Conservation (phyloP, 1,140 invertebrate genomes). For the Contarinia nasturtii region DNA sequence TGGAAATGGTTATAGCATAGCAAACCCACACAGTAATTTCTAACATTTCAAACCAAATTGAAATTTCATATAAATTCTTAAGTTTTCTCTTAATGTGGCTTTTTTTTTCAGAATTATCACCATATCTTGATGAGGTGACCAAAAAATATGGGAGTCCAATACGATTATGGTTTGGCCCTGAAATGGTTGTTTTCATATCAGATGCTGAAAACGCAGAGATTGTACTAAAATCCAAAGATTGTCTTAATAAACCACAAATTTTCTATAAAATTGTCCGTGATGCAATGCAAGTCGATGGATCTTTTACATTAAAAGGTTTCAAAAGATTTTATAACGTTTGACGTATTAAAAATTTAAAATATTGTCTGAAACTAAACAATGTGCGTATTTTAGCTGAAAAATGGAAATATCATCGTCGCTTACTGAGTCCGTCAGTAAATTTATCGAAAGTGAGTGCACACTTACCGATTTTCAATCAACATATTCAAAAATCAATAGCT, state of each 20-base stretch:
- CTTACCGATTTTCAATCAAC: not conserved
- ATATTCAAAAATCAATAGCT: not conserved
- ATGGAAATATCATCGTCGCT: not conserved
- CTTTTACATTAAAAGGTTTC: not conserved
- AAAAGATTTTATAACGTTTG: too few species aligned
- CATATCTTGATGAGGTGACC: not conserved
- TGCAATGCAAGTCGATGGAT: not conserved
- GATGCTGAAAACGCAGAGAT: not conserved
- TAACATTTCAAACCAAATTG: too few species aligned
- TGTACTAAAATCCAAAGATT: not conserved
- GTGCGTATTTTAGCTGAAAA: not conserved
- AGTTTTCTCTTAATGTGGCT: too few species aligned
- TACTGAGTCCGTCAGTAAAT: not conserved
- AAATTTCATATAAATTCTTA: too few species aligned
- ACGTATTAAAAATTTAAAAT: too few species aligned
- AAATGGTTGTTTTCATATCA: not conserved
- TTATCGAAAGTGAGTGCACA: not conserved
- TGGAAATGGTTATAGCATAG: not conserved
- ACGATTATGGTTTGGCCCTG: not conserved
- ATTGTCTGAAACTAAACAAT: too few species aligned
- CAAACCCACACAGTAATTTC: too few species aligned
- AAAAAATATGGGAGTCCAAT: not conserved
- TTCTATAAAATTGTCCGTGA: not conserved
- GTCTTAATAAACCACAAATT: not conserved
- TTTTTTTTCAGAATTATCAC: not conserved